Evolutionary conservation across 1,140 invertebrate genomes (phyloP).

Genomic region (Drosophila miranda): DNA sequence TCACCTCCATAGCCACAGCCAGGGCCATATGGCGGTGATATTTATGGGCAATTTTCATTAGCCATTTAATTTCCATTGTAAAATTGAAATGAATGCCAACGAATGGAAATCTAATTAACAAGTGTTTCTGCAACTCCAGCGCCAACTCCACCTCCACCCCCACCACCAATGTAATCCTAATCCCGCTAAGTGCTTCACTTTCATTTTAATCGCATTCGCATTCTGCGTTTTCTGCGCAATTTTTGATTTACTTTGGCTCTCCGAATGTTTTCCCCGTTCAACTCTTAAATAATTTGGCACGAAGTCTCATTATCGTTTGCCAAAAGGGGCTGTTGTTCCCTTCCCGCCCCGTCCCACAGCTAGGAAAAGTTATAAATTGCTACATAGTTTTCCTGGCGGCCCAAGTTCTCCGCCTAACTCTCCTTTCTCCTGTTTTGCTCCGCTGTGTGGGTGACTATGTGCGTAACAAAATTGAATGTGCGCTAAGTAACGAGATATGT

Average conservation of each 20-base stretch:
- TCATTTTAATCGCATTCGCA: conserved; percentile 46
- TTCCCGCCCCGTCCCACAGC: conserved; percentile 5
- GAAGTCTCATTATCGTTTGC: conserved; percentile 58
- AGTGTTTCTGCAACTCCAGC: conserved; percentile 20
- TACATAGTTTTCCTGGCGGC: conserved; percentile 71
- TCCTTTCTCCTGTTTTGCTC: conserved; percentile 1
- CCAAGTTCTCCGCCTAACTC: conserved; percentile 34
- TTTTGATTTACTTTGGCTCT: conserved; percentile 53
- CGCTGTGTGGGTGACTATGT: conserved; percentile 21
- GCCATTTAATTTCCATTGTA: conserved; percentile 8
- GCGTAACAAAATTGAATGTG: conserved; percentile 78
- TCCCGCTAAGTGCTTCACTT: conserved; percentile 48
- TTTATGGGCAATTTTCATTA: conserved; percentile 28
- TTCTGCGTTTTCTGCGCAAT: conserved; percentile 14
- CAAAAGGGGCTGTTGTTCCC: conserved; percentile 12
- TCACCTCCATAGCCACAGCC: too few relatives aligned
- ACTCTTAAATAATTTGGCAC: conserved; percentile 62
- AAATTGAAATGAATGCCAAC: neutral
- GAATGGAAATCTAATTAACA: conserved; percentile 42
- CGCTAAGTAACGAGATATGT: conserved; percentile 71
- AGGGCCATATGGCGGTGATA: neutral
- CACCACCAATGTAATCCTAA: conserved; percentile 24
- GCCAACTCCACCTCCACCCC: neutral
- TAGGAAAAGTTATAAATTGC: conserved; percentile 71
- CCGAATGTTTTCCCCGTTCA: conserved; percentile 9